These are phyloP conservation scores for Parthenolecanium corni DNA, from an alignment of 2,888 invertebrate species.

Conservation along the genomic window DNA sequence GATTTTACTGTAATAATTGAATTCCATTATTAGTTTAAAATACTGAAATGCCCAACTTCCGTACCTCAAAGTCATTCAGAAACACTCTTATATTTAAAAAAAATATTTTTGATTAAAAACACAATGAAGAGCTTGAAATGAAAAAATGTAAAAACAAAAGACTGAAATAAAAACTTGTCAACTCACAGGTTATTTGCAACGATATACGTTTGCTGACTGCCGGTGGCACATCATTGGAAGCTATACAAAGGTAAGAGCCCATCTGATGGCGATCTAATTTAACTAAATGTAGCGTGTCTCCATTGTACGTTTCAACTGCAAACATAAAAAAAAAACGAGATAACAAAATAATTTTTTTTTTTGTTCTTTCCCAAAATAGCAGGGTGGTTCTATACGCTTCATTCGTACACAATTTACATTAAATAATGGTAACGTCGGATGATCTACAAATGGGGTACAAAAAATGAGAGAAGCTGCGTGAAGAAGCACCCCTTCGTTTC, in stretches of 20 bases:
- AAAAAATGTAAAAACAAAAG: constrained; percentile 31
- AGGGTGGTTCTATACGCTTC: not conserved
- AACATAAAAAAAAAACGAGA: constrained; percentile 1
- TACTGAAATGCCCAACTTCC: too few species aligned
- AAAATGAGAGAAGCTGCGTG: not conserved
- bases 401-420: not conserved
- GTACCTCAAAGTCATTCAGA: too few species aligned
- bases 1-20: too few species aligned
- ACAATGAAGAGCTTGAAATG: too few species aligned
- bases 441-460: too few species aligned
- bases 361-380: not conserved
- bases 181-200: constrained; percentile 82
- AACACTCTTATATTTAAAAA: too few species aligned
- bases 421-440: not conserved
- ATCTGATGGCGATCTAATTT: constrained; percentile 78
- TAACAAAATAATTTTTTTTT: not conserved
- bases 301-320: constrained; percentile 42
- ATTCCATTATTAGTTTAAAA: too few species aligned
- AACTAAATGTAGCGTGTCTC: constrained; percentile 59
- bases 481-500: not conserved
- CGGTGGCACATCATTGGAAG: constrained; percentile 82
- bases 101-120: too few species aligned
- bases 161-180: constrained; percentile 30
- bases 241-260: constrained; percentile 85
- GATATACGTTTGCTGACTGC: constrained; percentile 80